Evolutionary conservation across 2,888 invertebrate species (phyloP).

Genomic region (Euplagia quadripunctaria): DNA sequence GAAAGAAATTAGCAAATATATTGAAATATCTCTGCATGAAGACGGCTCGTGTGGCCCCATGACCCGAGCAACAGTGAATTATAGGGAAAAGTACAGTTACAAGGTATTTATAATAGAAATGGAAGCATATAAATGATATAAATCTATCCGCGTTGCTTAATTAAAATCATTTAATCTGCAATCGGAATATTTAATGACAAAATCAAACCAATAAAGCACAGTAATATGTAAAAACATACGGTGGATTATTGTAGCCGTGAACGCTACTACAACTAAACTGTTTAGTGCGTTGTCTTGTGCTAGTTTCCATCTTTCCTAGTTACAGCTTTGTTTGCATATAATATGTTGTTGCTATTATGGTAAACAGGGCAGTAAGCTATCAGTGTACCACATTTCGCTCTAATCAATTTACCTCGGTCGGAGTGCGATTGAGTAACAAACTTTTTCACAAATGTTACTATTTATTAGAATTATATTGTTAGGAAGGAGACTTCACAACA

Average conservation of each 20-base stretch:
- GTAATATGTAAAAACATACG: conserved; percentile 61
- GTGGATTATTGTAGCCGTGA: conserved; percentile 21
- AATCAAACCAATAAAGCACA: conserved; percentile 76
- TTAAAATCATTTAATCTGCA: conserved; percentile 82
- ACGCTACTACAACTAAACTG: conserved; percentile 12
- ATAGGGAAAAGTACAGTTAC: conserved; percentile 64
- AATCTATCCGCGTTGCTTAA: conserved; percentile 72
- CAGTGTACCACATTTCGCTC: not conserved
- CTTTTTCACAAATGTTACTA: too few relatives aligned
- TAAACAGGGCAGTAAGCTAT: not conserved
- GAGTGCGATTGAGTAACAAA: not conserved
- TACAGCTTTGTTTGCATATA: not conserved
- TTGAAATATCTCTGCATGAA: conserved; percentile 22
- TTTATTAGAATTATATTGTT: too few relatives aligned
- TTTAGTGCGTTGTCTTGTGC: not conserved
- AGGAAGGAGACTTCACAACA: too few relatives aligned
- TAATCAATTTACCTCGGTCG: not conserved
- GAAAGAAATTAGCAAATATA: conserved; percentile 39
- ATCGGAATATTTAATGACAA: conserved; percentile 79
- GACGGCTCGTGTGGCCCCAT: conserved; percentile 39
- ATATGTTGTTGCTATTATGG: not conserved
- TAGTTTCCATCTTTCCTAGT: not conserved
- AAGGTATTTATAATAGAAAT: conserved; percentile 53
- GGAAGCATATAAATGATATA: conserved; percentile 62
- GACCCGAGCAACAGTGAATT: conserved; percentile 49